Percentiles rank a stretch among this genome's conserved stretches.
Evolutionary conservation across 2,888 invertebrate genomes (phyloP).

Genomic region (Galerucella calmariensis): DNA sequence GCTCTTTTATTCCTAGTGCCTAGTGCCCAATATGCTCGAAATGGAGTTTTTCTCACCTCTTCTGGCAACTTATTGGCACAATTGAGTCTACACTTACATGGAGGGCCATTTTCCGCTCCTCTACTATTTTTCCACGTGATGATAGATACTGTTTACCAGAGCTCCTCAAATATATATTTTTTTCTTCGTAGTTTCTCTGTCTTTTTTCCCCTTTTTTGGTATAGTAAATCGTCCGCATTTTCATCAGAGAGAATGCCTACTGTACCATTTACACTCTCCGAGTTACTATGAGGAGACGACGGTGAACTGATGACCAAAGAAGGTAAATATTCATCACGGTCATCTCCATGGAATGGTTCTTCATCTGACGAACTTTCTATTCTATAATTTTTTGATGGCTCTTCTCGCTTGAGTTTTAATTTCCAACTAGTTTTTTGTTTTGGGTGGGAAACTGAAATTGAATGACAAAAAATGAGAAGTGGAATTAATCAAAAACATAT

Average conservation of each 20-base stretch:
- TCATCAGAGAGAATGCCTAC: conserved; percentile 19
- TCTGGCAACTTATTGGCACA: conserved; percentile 15
- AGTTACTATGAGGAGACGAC: conserved; percentile 6
- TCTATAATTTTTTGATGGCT: no score
- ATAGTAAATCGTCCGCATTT: conserved; percentile 1
- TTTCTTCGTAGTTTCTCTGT: background rate
- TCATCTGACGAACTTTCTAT: conserved; percentile 24
- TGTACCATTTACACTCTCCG: conserved; percentile 18
- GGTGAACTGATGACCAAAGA: no score
- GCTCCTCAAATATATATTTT: conserved; percentile 11
- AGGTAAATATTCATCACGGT: background rate
- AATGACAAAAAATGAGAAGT: conserved; percentile 10
- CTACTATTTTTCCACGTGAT: conserved; percentile 21
- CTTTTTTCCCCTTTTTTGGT: conserved; percentile 10
- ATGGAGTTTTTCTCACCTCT: conserved; percentile 7
- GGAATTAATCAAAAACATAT: conserved; percentile 14
- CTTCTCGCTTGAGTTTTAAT: conserved; percentile 7
- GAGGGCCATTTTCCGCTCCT: conserved; percentile 20
- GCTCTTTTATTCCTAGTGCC: no score
- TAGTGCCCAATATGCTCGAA: no score
- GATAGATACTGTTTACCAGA: background rate
- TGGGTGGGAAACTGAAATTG: background rate
- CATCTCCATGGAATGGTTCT: conserved; percentile 29
- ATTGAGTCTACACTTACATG: conserved; percentile 21
- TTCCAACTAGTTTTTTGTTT: conserved; percentile 7